Evolutionary conservation across 2,888 invertebrate species (phyloP).

Genomic region (Spodoptera picta): DNA sequence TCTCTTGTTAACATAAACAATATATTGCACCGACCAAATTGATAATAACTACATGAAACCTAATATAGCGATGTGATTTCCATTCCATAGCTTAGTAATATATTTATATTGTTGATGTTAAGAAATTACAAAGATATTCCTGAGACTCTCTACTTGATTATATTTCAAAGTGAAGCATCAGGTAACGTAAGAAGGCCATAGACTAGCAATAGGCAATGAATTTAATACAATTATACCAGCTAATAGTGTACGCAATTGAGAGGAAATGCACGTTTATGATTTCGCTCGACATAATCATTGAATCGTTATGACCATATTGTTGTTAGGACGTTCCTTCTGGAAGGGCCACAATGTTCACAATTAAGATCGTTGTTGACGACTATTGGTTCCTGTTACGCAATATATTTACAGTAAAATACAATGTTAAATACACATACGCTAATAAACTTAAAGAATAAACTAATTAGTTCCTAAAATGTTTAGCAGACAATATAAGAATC

Average conservation of each 20-base stretch:
- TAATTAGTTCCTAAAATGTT: no score
- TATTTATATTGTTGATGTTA: constrained; percentile 14
- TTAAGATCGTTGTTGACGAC: no score
- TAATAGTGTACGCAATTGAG: not conserved
- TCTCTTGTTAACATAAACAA: constrained; percentile 31
- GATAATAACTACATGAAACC: constrained; percentile 11
- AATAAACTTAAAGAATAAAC: no score
- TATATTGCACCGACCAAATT: constrained; percentile 8
- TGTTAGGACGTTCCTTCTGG: not conserved
- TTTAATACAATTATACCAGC: constrained; percentile 8
- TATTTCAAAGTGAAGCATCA: not conserved
- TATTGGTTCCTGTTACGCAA: no score
- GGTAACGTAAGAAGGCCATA: constrained; percentile 5
- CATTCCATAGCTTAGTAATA: constrained; percentile 23
- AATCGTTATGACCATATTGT: not conserved
- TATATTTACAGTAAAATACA: no score
- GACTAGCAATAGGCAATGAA: constrained; percentile 10
- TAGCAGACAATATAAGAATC: not conserved
- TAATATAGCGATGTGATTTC: constrained; percentile 28
- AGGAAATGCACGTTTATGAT: constrained; percentile 11
- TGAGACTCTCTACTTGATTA: no score
- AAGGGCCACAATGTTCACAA: not conserved
- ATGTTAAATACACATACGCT: no score
- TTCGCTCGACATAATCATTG: constrained; percentile 5
- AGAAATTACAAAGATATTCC: constrained; percentile 10